Evolutionary conservation across 2,113 vertebrate genomes (phyloP).

Genomic region (Sander vitreus): DNA sequence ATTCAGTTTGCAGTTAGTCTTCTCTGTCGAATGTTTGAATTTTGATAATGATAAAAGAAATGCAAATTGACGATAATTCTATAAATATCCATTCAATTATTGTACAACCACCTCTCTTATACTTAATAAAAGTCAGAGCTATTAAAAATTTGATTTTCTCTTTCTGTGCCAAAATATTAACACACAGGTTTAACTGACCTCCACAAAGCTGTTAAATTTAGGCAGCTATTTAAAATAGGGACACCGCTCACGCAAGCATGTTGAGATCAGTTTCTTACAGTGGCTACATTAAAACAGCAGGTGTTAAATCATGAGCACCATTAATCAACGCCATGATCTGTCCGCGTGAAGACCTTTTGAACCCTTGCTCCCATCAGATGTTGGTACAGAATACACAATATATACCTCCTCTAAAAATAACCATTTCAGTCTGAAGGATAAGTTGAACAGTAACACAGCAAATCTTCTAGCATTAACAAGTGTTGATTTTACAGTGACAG

Average conservation of each 20-base stretch:
- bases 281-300: conserved; percentile 86
- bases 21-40: background rate
- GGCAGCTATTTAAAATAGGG: conserved; percentile 84
- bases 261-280: conserved; percentile 88
- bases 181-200: conserved; percentile 74
- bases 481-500: conserved; percentile 60
- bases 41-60: background rate
- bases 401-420: conserved; percentile 42
- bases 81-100: background rate
- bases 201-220: conserved; percentile 88
- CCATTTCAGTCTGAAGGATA: background rate
- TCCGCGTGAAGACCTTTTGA: conserved; percentile 35
- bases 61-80: background rate
- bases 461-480: conserved; percentile 54
- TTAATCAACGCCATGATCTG: conserved; percentile 77
- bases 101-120: background rate
- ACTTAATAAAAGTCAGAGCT: background rate
- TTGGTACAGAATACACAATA: conserved; percentile 45
- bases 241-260: conserved; percentile 81
- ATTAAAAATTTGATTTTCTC: conserved; percentile 10
- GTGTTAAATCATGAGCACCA: conserved; percentile 86
- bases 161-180: conserved; percentile 44
- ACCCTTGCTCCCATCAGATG: conserved; percentile 30
- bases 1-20: background rate
- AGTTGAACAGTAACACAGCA: conserved; percentile 42